Percentiles rank a stretch among this genome's conserved stretches.
Conservation (phyloP, 2,888 invertebrate genomes). For the Prostheceraeus crozeri region DNA sequence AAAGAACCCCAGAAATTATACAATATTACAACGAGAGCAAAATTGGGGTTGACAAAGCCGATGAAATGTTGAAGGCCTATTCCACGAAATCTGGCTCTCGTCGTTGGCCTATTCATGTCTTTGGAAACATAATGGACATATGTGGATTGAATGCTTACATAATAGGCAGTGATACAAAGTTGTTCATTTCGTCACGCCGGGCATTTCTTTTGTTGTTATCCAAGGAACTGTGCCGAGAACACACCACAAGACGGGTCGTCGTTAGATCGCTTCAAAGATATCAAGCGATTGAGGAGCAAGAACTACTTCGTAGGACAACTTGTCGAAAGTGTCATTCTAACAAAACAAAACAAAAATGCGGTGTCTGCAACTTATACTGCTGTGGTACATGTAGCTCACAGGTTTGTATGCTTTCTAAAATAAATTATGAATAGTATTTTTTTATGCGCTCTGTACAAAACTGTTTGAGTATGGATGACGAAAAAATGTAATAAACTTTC, state of each 20-base stretch:
- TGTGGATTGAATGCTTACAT: constrained; percentile 21
- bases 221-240: constrained; percentile 21
- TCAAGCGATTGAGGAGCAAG: constrained; percentile 12
- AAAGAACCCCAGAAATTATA: constrained; percentile 27
- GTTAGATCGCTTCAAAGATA: constrained; percentile 13
- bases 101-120: constrained; percentile 22
- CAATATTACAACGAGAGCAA: constrained; percentile 28
- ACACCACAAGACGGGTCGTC: constrained; percentile 18
- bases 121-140: constrained; percentile 26
- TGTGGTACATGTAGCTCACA: constrained; percentile 24
- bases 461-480: too few relatives aligned
- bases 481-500: too few relatives aligned
- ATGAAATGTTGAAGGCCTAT: constrained; percentile 15
- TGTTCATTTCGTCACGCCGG: constrained; percentile 9
- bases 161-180: constrained; percentile 12
- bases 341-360: constrained; percentile 25
- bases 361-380: constrained; percentile 23
- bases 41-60: constrained; percentile 22
- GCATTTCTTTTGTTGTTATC: constrained; percentile 7
- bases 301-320: constrained; percentile 15
- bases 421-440: too few relatives aligned
- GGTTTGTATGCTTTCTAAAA: too few relatives aligned
- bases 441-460: too few relatives aligned
- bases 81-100: constrained; percentile 19
- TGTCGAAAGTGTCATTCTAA: constrained; percentile 20